Evolutionary conservation across 2,888 invertebrate genomes (phyloP), one percentile per base, ranked within the genome.

Genomic region (Stenodera caucasica): DNA sequence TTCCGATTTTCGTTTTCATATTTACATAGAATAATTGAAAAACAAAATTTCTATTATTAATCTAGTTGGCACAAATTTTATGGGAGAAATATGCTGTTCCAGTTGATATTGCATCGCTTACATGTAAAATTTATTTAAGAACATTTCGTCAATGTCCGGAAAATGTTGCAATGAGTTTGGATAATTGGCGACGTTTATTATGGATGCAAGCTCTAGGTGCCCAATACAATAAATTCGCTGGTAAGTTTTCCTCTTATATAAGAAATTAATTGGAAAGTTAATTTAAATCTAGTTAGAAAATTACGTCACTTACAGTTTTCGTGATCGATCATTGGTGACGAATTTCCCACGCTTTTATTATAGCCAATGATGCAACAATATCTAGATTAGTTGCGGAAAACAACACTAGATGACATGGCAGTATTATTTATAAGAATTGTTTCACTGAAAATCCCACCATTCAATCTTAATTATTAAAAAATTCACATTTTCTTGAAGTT

Each of bases 141-240:
- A 84, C 88, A 55, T 93, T 94, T 81, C 85, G 94, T 66, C 88
- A 89, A 67, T 90, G 91, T 73, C 93, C 93, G 9, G 92, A 93
- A 75, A 91, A 92, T 79, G 84, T 87, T 60, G 83, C 86, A 58
- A 88, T 87, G 74, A 84, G 85, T 64, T 81, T 94, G 70, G 90
- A 92, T 75, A 85, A 85, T 63, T 94, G 93, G 92, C 85, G 93
- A 58, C 85, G 85, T 55, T 84, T 87, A 61, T 80, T 94, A 56
- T 94, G 94, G 94, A 85, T 84, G 37, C 88, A 90, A 78, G 89
- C 91, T 45, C 81, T 94, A 58, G 91, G 90, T 49, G 86, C 89
- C 64, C 85, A 88, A 72, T 89, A 88, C 77, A 87, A 86, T 73
- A 86, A 88, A 78, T 82, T 90, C 68, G 87, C 90, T 71, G 86